phyloP scores from a whole-genome alignment of 2,797 vertebrate species.

The Ceyx erithaca region DNA sequence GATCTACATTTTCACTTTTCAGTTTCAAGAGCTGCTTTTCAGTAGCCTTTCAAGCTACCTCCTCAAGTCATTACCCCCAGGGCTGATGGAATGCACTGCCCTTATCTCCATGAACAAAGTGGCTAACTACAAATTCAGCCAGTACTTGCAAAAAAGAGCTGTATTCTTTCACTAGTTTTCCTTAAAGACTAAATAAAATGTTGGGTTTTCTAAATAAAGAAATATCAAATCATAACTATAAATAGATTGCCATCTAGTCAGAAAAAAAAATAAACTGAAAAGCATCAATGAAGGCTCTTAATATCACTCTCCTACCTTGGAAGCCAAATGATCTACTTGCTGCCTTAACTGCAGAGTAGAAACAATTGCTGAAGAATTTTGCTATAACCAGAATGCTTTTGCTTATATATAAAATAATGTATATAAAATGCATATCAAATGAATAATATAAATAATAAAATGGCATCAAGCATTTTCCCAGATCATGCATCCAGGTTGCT shows the following conservation, averaged over 20 bases:
- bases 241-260: not conserved
- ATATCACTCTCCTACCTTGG: not conserved
- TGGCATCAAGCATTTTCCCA: not conserved
- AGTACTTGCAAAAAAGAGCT: not conserved
- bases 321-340: not conserved
- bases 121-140: not conserved
- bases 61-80: not conserved
- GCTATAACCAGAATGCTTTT: not conserved
- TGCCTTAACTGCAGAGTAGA: not conserved
- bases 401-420: not conserved
- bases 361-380: not conserved
- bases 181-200: not conserved
- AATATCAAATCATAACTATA: not conserved
- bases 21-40: not conserved
- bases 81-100: not conserved
- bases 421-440: not conserved
- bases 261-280: not conserved
- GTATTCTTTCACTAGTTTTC: not conserved
- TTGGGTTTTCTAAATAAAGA: not conserved
- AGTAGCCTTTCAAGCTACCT: not conserved
- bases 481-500: not conserved
- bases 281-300: not conserved
- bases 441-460: not conserved
- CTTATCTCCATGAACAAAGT: not conserved
- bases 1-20: not conserved